Percentiles rank a stretch among this genome's conserved stretches.
These are phyloP conservation scores for Amphipyra berbera DNA, from an alignment of 2,888 invertebrate species.

Conservation along the genomic window DNA sequence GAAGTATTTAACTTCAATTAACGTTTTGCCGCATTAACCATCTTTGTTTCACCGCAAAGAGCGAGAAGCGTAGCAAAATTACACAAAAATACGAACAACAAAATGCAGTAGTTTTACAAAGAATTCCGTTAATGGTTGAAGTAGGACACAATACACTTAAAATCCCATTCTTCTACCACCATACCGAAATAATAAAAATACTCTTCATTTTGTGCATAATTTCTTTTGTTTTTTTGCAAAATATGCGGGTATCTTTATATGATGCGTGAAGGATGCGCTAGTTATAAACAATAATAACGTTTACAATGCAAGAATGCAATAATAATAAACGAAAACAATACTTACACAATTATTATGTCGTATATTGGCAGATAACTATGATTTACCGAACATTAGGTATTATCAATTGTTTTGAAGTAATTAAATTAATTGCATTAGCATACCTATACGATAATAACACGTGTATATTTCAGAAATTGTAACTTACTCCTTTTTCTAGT, in stretches of 20 bases:
- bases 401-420: too few species aligned
- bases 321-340: neutral
- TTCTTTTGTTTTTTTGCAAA: slow-evolving; percentile 12
- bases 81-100: slow-evolving; percentile 4
- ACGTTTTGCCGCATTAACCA: slow-evolving; percentile 5
- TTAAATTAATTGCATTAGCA: too few species aligned
- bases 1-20: slow-evolving; percentile 21
- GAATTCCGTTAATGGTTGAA: slow-evolving; percentile 20
- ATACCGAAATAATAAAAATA: slow-evolving; percentile 13
- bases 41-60: slow-evolving; percentile 14
- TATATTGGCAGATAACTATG: too few species aligned
- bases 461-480: too few species aligned
- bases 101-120: slow-evolving; percentile 15
- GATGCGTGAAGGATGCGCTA: slow-evolving; percentile 11
- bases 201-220: neutral
- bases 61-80: slow-evolving; percentile 10
- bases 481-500: too few species aligned
- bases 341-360: too few species aligned
- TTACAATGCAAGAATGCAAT: slow-evolving; percentile 2
- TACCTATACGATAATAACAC: too few species aligned
- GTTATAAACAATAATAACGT: slow-evolving; percentile 3
- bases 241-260: slow-evolving; percentile 22
- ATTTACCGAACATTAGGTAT: too few species aligned
- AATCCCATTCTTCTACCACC: slow-evolving; percentile 11
- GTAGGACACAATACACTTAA: slow-evolving; percentile 21